Evolutionary conservation across 1,140 invertebrate species (phyloP).

Genomic region (Protaetia brevitarsis): DNA sequence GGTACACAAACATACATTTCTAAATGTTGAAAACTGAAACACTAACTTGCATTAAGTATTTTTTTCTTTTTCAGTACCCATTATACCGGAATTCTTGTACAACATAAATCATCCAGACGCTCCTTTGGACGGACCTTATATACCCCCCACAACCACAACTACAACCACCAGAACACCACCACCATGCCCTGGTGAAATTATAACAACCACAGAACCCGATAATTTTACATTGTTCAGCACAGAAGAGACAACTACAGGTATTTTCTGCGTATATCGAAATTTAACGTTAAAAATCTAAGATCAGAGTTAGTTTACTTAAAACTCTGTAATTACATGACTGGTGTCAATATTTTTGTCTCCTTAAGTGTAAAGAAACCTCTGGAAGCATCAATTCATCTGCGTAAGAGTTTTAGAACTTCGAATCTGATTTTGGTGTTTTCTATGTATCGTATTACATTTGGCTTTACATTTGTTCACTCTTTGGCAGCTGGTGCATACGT

Average conservation of each 20-base stretch:
- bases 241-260: not conserved
- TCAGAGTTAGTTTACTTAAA: too few species aligned
- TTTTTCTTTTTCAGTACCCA: slow-evolving; percentile 67
- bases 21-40: not conserved
- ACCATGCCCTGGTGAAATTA: slow-evolving; percentile 27
- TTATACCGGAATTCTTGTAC: slow-evolving; percentile 90
- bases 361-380: too few species aligned
- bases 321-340: too few species aligned
- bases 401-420: too few species aligned
- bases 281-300: not conserved
- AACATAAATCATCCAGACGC: slow-evolving; percentile 84
- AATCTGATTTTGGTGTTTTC: too few species aligned
- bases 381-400: too few species aligned
- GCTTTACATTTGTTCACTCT: too few species aligned
- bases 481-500: too few species aligned
- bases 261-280: not conserved
- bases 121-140: slow-evolving; percentile 56
- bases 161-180: slow-evolving; percentile 37
- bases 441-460: too few species aligned
- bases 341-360: too few species aligned
- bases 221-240: not conserved
- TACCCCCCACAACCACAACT: slow-evolving; percentile 43
- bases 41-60: not conserved
- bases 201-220: not conserved
- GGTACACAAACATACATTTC: too few species aligned